A percentile compares a stretch with the other conserved stretches of the same genome.
phyloP scores from a whole-genome alignment of 2,113 vertebrate genomes.

The Platanista minor region DNA sequence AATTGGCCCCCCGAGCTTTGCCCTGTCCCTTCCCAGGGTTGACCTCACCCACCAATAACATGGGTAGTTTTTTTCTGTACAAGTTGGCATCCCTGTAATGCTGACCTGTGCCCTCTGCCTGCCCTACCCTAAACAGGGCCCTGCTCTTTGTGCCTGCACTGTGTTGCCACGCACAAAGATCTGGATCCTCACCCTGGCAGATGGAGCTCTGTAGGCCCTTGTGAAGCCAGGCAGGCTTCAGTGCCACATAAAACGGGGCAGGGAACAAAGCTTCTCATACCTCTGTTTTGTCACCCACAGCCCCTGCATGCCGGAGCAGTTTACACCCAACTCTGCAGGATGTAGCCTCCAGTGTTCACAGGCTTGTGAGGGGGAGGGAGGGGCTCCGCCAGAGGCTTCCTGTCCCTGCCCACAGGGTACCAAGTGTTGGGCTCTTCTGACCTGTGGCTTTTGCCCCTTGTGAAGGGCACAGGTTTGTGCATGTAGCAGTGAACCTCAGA shows the following conservation, averaged over 20 bases:
- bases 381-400: slow-evolving; percentile 48
- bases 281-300: slow-evolving; percentile 53
- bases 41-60: slow-evolving; percentile 31
- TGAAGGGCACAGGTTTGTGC: not conserved
- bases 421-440: not conserved
- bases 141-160: not conserved
- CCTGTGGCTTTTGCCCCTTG: not conserved
- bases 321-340: slow-evolving; percentile 60
- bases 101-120: not conserved
- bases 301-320: slow-evolving; percentile 55
- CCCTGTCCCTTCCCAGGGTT: not conserved
- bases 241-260: not conserved
- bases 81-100: not conserved
- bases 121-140: not conserved
- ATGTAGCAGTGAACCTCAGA: not conserved
- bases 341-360: slow-evolving; percentile 59
- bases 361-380: not conserved
- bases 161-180: not conserved
- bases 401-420: slow-evolving; percentile 59
- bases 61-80: not conserved
- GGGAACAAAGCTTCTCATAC: not conserved
- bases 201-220: slow-evolving; percentile 29
- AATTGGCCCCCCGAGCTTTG: not conserved
- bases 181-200: slow-evolving; percentile 8
- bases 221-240: not conserved